Conservation (phyloP, 2,797 vertebrate species). For the Chiloscyllium punctatum region DNA sequence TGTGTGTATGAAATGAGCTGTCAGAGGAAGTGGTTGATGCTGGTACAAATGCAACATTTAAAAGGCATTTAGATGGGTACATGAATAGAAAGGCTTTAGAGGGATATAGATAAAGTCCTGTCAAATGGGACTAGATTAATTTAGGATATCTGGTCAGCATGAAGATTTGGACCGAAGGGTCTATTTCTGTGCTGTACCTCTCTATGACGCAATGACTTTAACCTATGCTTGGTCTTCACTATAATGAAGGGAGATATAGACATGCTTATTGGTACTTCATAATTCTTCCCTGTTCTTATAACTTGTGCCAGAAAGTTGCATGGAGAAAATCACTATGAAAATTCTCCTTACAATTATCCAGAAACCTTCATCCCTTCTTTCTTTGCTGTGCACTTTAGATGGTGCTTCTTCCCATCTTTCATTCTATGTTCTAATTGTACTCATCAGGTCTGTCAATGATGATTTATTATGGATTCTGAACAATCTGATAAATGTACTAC, state of each 20-base stretch:
- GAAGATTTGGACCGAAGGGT: too few relatives aligned
- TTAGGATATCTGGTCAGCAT: too few relatives aligned
- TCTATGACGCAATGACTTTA: too few relatives aligned
- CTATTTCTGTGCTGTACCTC: too few relatives aligned
- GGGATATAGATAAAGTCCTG: too few relatives aligned
- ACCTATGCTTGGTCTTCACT: neutral
- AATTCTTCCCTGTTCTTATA: neutral
- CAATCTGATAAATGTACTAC: conserved; percentile 29
- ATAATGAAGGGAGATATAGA: neutral
- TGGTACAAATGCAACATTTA: too few relatives aligned
- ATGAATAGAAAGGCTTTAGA: too few relatives aligned
- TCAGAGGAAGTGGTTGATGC: too few relatives aligned
- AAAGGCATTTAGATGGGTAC: too few relatives aligned
- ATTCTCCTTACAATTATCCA: neutral
- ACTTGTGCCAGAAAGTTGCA: neutral
- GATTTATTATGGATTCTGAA: conserved; percentile 32
- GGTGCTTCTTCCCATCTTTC: neutral
- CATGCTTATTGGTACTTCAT: neutral
- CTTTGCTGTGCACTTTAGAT: neutral
- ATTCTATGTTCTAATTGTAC: conserved; percentile 8
- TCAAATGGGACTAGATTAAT: too few relatives aligned
- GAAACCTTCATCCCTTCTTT: neutral
- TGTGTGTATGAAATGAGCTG: too few relatives aligned
- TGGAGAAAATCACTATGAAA: neutral
- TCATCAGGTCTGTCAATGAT: conserved; percentile 9